Evolutionary conservation across 2,113 vertebrate genomes (phyloP).

Genomic region (Protobothrops flavoviridis): DNA sequence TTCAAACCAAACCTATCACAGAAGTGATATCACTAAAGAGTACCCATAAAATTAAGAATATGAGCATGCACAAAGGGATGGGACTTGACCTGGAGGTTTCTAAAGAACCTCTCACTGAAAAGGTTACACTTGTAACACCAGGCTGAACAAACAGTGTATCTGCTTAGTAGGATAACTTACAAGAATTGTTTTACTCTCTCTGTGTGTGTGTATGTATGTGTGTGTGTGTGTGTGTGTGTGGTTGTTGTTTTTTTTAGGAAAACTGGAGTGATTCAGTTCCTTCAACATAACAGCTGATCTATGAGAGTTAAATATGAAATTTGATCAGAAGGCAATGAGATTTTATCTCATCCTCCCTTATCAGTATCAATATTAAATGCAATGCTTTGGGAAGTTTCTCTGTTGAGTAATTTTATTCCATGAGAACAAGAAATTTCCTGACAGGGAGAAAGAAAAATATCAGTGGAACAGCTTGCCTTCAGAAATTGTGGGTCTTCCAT

Average conservation of each 20-base stretch:
- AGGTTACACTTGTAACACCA: constrained; percentile 50
- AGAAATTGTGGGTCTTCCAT: too few relatives aligned
- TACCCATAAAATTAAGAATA: constrained; percentile 1
- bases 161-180: background rate
- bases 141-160: constrained; percentile 27
- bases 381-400: background rate
- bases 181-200: constrained; percentile 10
- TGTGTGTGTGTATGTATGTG: too few relatives aligned
- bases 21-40: constrained; percentile 35
- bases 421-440: background rate
- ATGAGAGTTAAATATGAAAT: background rate
- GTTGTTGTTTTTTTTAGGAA: background rate
- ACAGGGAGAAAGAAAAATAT: too few relatives aligned
- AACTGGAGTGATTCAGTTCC: background rate
- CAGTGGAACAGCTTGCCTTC: too few relatives aligned
- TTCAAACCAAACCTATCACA: background rate
- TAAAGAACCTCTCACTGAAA: constrained; percentile 31
- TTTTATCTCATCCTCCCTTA: background rate
- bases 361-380: background rate
- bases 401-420: background rate
- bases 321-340: background rate
- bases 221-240: too few relatives aligned
- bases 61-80: background rate
- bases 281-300: background rate
- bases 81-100: constrained; percentile 32